These are phyloP conservation scores for Tineola bisselliella DNA, from an alignment of 2,888 invertebrate genomes.

Conservation along the genomic window DNA sequence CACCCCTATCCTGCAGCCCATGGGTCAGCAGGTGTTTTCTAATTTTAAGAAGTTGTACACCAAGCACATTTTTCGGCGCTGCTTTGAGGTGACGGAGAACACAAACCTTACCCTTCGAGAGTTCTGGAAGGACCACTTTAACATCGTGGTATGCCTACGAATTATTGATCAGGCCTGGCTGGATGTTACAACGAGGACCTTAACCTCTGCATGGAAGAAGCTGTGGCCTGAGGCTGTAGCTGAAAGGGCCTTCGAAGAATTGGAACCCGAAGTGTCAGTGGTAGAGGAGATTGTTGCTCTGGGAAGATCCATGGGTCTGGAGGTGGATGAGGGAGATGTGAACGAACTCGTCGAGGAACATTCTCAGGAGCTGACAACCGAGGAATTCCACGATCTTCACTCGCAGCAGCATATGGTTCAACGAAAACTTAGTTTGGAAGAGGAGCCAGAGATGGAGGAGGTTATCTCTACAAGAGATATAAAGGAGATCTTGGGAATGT, in stretches of 20 bases:
- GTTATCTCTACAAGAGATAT: neutral
- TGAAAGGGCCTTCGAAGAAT: neutral
- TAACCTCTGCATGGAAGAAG: neutral
- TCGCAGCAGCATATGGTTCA: neutral
- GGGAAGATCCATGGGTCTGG: constrained; percentile 21
- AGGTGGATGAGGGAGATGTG: constrained; percentile 19
- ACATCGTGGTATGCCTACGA: constrained; percentile 23
- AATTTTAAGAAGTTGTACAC: constrained; percentile 23
- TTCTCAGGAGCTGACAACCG: constrained; percentile 7
- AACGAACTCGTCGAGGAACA: constrained; percentile 13
- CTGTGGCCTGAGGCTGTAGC: neutral
- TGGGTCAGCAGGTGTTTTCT: constrained; percentile 25
- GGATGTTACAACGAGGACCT: constrained; percentile 18
- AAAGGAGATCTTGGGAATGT: neutral
- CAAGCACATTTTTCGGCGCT: constrained; percentile 21
- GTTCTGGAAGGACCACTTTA: constrained; percentile 30
- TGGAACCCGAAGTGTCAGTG: constrained; percentile 15
- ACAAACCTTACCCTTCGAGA: constrained; percentile 26
- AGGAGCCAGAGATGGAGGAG: neutral
- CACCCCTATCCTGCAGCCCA: constrained; percentile 24
- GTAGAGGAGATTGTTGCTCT: constrained; percentile 20
- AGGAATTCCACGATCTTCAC: neutral
- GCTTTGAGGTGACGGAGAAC: constrained; percentile 23
- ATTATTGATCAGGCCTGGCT: constrained; percentile 25
- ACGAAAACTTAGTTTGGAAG: neutral